Evolutionary conservation across 2,113 vertebrate species (phyloP), one percentile per base, ranked within the genome.

Genomic region (Pseudolaguvia tuberculata): DNA sequence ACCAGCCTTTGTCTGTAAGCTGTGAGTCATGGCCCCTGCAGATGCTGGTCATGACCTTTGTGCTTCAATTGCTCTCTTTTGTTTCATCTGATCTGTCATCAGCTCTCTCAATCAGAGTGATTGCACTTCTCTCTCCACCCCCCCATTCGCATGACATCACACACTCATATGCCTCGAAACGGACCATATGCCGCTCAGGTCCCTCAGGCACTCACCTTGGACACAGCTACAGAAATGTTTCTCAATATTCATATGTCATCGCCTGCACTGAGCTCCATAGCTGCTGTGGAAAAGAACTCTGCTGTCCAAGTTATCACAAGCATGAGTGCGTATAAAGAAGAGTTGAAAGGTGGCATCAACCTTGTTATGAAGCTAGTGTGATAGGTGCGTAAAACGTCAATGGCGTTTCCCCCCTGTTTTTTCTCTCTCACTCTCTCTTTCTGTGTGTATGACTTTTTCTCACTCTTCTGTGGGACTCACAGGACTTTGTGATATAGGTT

Each of bases 181-280:
- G 39, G 67, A 53, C 57, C 45, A n/a, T 61, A 50, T 51, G 69
- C 31, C 21, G 68, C 51, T 66, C 23, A 17, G n/a, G 53, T 42
- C 23, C 31, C 55, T 3, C 20, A 25, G 78, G 62, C 69, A 55
- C 45, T 79, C 69, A 76, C 80, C 80, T 76, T 76, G 50, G 58
- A 76, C 12, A 53, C 25, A 52, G 70, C 70, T 52, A 47, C 67
- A 72, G 74, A 79, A 76, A 70, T 77, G 71, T 81, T 83, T 82
- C 75, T 71, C 71, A 66, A 78, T 71, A 47, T 80, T 72, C 77
- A 78, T 73, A 83, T 78, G 78, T 83, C 81, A 83, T 81, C 57
- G 45, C 72, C 66, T 66, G 47, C 55, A 21, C 47, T 50, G 62
- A 4, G 53, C 77, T 80, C 72, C 77, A 80, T 72, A 53, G 70